Evolutionary conservation across 1,140 invertebrate species (phyloP), one percentile per base, ranked within the genome.

Genomic region (Microvelia longipes): DNA sequence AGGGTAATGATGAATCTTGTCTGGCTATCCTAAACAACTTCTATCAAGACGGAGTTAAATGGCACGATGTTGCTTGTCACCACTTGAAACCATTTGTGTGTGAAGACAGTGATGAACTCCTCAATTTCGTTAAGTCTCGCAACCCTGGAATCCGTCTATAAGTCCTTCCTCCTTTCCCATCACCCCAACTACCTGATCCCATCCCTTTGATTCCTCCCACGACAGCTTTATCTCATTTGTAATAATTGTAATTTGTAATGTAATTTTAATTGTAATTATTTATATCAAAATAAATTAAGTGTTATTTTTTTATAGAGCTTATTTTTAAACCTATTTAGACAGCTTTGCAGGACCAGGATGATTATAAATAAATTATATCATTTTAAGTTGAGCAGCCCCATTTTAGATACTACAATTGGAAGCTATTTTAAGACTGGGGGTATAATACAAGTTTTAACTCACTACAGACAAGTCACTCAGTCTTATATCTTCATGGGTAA

Each of bases 41-140:
- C 83, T 94, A 94, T 83, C 90, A 91, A 75, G 92, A 94, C 76
- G 92, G 92, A 35, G 84, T 93, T 74, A 93, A 93, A 79, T 94
- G 92, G 90, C 92, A 94, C 82, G 92, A 94, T 77, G 90, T 94
- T 19, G 91, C 91, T 68, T 94, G 92, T 76, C 90, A 93, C 78
- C 92, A 95, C 79, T 83, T 92, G 69, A 95, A 95, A 80, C 92
- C 92, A 1, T 94, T 94, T 83, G 90, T 95, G 1, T 95, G 92
- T 79, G 92, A 95, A 81, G 92, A 94, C 82, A 92, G 90, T 77
- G 91, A 94, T 72, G 91, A 94, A 80, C 85, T 94, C n/a, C 82
- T 94, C 73, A 92, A 92, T 81, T 94, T 93, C 76, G 91, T 94
- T 26, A 87, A 90, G 73, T 91, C 89, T 15, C 86, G 90, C 76